Conservation (phyloP, 2,797 vertebrate species). For the Rhinella marina region DNA sequence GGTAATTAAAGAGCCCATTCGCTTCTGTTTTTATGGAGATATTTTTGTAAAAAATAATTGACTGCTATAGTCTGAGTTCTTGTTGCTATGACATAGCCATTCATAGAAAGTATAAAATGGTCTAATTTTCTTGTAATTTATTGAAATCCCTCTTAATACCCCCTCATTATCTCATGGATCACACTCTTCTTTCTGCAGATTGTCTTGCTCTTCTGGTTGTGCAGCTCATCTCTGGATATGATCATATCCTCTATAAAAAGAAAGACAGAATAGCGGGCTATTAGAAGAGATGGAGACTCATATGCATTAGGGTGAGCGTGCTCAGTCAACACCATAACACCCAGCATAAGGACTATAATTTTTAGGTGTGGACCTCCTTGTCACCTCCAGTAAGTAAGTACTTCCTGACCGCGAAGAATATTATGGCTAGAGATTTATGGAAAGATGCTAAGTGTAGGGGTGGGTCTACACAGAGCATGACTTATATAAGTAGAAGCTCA, state of each 20-base stretch:
- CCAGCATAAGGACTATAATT: conserved; percentile 20
- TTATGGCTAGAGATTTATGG: conserved; percentile 9
- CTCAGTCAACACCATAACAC: conserved; percentile 25
- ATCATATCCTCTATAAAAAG: conserved; percentile 17
- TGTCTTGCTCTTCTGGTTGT: conserved; percentile 10
- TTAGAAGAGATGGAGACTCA: conserved; percentile 2
- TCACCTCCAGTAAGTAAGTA: conserved; percentile 24
- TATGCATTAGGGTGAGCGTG: not conserved
- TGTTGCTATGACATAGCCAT: not conserved
- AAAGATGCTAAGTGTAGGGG: not conserved
- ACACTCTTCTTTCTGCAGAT: not conserved
- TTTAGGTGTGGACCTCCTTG: conserved; percentile 9
- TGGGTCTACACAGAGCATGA: not conserved
- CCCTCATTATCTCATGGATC: not conserved
- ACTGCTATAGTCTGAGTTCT: not conserved
- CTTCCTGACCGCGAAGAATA: not conserved
- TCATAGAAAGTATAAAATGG: not conserved
- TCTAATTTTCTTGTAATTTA: not conserved
- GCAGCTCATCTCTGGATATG: not conserved
- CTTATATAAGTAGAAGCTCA: not conserved
- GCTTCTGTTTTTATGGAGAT: not conserved
- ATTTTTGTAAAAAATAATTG: not conserved
- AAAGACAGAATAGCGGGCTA: not conserved
- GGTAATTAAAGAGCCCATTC: not conserved
- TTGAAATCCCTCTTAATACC: conserved; percentile 1